These are phyloP conservation scores for Samia ricini DNA, from an alignment of 1,140 invertebrate genomes.

Conservation along the genomic window DNA sequence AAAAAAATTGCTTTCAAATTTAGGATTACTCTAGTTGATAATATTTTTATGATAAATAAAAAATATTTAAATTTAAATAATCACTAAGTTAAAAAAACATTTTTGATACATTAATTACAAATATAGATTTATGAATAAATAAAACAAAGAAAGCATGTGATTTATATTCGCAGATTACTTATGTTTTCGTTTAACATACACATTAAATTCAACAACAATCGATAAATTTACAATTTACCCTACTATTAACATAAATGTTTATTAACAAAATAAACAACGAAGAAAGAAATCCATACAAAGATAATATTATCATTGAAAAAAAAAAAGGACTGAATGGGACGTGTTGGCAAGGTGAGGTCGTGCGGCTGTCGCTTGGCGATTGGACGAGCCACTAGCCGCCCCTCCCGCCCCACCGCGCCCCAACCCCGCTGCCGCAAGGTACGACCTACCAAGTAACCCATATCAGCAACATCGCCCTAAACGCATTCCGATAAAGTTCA, in stretches of 20 bases:
- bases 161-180: too few species aligned
- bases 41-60: too few species aligned
- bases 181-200: too few species aligned
- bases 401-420: slow-evolving; percentile 44
- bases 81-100: too few species aligned
- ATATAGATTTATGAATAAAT: too few species aligned
- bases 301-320: slow-evolving; percentile 18
- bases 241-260: not conserved
- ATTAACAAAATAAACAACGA: not conserved
- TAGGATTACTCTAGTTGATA: too few species aligned
- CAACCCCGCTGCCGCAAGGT: slow-evolving; percentile 49
- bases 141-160: too few species aligned
- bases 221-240: not conserved
- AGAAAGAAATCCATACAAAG: not conserved
- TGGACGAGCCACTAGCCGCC: slow-evolving; percentile 43
- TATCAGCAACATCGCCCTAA: slow-evolving; percentile 44
- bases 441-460: slow-evolving; percentile 47
- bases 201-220: too few species aligned
- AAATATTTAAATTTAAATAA: too few species aligned
- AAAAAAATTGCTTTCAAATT: too few species aligned
- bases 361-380: slow-evolving; percentile 45
- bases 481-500: slow-evolving; percentile 32
- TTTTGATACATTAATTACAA: too few species aligned
- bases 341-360: slow-evolving; percentile 66
- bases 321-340: slow-evolving; percentile 62